These are phyloP conservation scores for Cephalopachus bancanus DNA, from an alignment of 2,797 vertebrate species.

Conservation along the genomic window DNA sequence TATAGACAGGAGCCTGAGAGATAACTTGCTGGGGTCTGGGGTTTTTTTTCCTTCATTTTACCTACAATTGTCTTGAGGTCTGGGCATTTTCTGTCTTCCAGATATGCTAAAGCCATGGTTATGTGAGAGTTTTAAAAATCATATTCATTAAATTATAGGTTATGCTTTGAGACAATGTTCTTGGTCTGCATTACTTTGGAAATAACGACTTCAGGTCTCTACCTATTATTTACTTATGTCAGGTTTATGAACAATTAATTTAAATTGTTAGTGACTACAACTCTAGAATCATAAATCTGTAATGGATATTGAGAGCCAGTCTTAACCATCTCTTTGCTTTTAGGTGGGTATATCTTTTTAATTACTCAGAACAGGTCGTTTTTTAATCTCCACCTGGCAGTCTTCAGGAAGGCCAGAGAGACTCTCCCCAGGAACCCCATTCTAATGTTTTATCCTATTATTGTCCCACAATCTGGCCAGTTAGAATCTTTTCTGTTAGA, in stretches of 20 bases:
- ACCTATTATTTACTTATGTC: constrained; percentile 30
- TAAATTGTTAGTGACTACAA: constrained; percentile 19
- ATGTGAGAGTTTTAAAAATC: constrained; percentile 21
- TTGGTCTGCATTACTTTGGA: constrained; percentile 39
- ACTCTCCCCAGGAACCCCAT: background rate
- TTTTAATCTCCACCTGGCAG: background rate
- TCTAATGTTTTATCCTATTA: constrained; percentile 31
- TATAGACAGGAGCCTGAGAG: background rate
- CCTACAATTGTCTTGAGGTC: constrained; percentile 20
- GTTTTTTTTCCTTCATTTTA: background rate
- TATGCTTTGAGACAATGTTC: constrained; percentile 51
- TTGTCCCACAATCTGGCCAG: background rate
- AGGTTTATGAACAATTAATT: constrained; percentile 37
- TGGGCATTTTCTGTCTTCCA: constrained; percentile 20
- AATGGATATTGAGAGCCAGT: constrained; percentile 17
- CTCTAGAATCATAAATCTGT: constrained; percentile 59
- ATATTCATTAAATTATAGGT: constrained; percentile 6
- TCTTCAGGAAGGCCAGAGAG: background rate
- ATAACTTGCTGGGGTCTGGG: background rate
- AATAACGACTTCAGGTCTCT: background rate
- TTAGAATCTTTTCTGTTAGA: constrained; percentile 64
- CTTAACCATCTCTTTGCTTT: constrained; percentile 12
- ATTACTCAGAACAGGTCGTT: background rate
- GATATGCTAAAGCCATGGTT: constrained; percentile 1
- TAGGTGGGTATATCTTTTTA: background rate